Percentiles rank a stretch among this genome's conserved stretches.
These are phyloP conservation scores for Ia io DNA, from an alignment of 2,113 vertebrate species.

Conservation along the genomic window DNA sequence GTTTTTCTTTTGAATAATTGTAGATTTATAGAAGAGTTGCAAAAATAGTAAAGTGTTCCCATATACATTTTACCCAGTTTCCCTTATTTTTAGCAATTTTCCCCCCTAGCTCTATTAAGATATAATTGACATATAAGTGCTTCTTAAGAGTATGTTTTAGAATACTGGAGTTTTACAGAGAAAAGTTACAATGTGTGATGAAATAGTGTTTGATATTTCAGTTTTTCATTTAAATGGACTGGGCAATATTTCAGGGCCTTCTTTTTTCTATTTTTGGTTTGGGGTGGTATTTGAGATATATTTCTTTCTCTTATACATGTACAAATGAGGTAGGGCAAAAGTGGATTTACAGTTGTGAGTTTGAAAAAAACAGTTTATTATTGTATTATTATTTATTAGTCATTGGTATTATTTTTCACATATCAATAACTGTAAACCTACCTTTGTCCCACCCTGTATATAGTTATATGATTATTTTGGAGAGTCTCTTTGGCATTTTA, in stretches of 20 bases:
- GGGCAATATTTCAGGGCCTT: not conserved
- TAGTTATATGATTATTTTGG: not conserved
- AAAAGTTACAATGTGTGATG: not conserved
- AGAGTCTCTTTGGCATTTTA: not conserved
- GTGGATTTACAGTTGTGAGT: not conserved
- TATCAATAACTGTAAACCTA: not conserved
- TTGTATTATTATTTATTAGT: not conserved
- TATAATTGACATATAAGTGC: not conserved
- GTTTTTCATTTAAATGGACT: not conserved
- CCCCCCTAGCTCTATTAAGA: not conserved
- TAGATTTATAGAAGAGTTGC: not conserved
- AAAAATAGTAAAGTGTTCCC: not conserved
- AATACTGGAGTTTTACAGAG: not conserved
- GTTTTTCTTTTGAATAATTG: slow-evolving; percentile 31
- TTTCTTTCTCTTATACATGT: not conserved
- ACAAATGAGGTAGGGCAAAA: not conserved
- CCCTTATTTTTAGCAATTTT: not conserved
- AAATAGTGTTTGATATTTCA: slow-evolving; percentile 1
- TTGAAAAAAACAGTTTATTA: not conserved
- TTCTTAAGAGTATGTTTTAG: slow-evolving; percentile 38
- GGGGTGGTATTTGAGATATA: not conserved
- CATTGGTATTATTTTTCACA: not conserved
- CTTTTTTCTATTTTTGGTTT: not conserved
- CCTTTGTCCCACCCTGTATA: not conserved
- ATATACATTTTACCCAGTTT: not conserved